Percentiles rank a stretch among this genome's conserved stretches.
These are phyloP conservation scores for Thelaira solivaga DNA, from an alignment of 2,888 invertebrate species.

Conservation along the genomic window DNA sequence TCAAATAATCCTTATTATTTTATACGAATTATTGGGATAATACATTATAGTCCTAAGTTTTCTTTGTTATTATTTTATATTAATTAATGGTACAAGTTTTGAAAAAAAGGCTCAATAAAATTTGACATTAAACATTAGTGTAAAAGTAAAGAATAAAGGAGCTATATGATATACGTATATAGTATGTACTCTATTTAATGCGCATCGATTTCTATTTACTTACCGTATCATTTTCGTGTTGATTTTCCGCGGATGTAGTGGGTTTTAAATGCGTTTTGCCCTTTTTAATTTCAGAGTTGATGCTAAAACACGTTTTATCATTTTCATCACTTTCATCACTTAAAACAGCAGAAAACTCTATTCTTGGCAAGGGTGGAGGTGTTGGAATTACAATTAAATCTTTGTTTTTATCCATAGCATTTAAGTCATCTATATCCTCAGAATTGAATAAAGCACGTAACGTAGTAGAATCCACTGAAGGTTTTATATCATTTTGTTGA, in stretches of 20 bases:
- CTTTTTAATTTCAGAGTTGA: neutral
- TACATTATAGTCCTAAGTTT: too few relatives aligned
- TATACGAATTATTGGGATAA: too few relatives aligned
- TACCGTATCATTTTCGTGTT: neutral
- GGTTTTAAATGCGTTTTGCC: conserved; percentile 5
- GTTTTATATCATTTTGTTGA: conserved; percentile 52
- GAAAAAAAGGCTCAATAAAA: too few relatives aligned
- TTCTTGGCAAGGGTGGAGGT: conserved; percentile 66
- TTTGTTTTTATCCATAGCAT: conserved; percentile 65
- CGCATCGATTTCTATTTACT: neutral
- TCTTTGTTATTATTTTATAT: too few relatives aligned
- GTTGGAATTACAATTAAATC: conserved; percentile 67
- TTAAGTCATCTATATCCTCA: neutral
- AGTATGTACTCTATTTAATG: too few relatives aligned
- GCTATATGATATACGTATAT: too few relatives aligned
- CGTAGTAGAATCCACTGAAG: neutral
- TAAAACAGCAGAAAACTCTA: neutral
- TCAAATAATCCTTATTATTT: too few relatives aligned
- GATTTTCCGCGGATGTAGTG: neutral
- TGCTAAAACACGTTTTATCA: too few relatives aligned
- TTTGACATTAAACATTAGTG: too few relatives aligned
- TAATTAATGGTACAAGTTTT: too few relatives aligned
- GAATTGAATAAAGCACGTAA: conserved; percentile 13
- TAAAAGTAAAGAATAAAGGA: too few relatives aligned
- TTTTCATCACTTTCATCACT: neutral